Evolutionary conservation across 2,797 vertebrate species (phyloP).

Genomic region (Hydrophis major): DNA sequence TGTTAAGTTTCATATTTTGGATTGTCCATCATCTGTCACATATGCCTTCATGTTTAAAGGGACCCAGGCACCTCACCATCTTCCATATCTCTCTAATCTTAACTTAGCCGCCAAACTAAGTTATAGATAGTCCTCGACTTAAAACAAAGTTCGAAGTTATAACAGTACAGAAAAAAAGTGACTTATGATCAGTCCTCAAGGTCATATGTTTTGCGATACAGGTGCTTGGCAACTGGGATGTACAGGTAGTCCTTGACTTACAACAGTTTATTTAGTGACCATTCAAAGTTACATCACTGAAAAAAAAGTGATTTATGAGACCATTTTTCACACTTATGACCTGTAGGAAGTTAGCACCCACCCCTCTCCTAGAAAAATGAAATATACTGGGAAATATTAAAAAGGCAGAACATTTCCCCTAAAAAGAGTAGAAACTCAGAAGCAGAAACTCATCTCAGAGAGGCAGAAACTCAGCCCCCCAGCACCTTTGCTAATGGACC

Average conservation of each 20-base stretch:
- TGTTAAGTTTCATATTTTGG: neutral
- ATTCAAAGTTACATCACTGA: too few relatives aligned
- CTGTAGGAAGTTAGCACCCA: too few relatives aligned
- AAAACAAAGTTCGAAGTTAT: neutral
- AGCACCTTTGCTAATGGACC: too few relatives aligned
- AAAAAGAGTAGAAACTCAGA: too few relatives aligned
- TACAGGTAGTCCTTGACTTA: neutral
- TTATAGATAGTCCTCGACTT: neutral
- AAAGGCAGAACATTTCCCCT: too few relatives aligned
- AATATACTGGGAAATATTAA: too few relatives aligned
- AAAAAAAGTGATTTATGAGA: too few relatives aligned
- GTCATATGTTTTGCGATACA: neutral
- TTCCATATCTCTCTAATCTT: neutral
- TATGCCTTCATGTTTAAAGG: neutral
- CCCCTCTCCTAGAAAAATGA: too few relatives aligned
- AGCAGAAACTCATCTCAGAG: too few relatives aligned
- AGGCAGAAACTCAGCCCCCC: too few relatives aligned
- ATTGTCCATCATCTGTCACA: neutral
- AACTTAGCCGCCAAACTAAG: neutral
- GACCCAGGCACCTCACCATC: neutral
- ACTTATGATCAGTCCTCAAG: fast-evolving
- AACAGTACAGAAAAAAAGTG: neutral
- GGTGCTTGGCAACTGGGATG: neutral
- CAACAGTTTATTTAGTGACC: too few relatives aligned
- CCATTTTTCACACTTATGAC: too few relatives aligned